Evolutionary conservation across 2,888 invertebrate genomes (phyloP).

Genomic region (Piscicola geometra): DNA sequence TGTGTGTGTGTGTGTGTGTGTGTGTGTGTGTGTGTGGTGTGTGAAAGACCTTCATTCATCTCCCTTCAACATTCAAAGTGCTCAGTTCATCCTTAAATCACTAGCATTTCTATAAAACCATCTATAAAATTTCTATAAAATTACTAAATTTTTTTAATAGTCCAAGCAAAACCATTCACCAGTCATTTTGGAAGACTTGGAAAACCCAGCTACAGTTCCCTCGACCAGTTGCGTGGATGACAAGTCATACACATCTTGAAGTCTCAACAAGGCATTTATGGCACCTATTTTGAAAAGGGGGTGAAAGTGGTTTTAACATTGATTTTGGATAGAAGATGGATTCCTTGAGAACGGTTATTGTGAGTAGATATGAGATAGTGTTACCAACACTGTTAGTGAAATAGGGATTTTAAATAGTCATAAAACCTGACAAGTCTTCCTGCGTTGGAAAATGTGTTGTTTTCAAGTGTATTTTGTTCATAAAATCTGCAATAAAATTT

Average conservation of each 20-base stretch:
- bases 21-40: too few relatives aligned
- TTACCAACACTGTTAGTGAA: not conserved
- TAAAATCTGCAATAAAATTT: not conserved
- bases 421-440: slow-evolving; percentile 26
- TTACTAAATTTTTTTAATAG: not conserved
- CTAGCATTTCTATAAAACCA: too few relatives aligned
- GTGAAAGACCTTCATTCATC: too few relatives aligned
- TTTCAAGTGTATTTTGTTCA: slow-evolving; percentile 18
- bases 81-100: not conserved
- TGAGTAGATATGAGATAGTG: too few relatives aligned
- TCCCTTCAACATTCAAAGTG: not conserved
- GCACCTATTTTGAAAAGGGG: too few relatives aligned
- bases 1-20: too few relatives aligned
- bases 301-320: too few relatives aligned
- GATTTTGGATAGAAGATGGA: too few relatives aligned
- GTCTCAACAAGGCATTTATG: slow-evolving; percentile 82
- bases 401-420: too few relatives aligned
- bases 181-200: slow-evolving; percentile 34
- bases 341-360: too few relatives aligned
- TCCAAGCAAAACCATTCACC: slow-evolving; percentile 21
- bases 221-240: slow-evolving; percentile 78
- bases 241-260: slow-evolving; percentile 89
- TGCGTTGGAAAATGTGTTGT: slow-evolving; percentile 15
- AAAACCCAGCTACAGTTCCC: slow-evolving; percentile 59
- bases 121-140: not conserved